A percentile compares a stretch with the other conserved stretches of the same genome.
These are phyloP conservation scores for Nyctereutes procyonoides DNA, from an alignment of 2,113 vertebrate species.

Conservation along the genomic window DNA sequence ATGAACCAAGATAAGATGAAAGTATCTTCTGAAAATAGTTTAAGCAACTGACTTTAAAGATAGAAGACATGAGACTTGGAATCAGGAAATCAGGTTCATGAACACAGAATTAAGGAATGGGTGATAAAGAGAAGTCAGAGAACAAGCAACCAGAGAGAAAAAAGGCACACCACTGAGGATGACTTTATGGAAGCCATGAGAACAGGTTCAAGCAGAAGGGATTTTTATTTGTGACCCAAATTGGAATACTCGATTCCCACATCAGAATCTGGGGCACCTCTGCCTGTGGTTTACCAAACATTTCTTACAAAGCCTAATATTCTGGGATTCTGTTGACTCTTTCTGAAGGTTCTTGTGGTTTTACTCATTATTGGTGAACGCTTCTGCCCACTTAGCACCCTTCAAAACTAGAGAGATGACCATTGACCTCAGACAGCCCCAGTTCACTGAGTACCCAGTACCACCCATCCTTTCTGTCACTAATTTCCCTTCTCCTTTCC, in stretches of 20 bases:
- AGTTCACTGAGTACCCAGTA: background rate
- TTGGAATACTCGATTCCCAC: background rate
- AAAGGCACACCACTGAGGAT: background rate
- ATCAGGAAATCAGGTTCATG: background rate
- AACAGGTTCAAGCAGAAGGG: background rate
- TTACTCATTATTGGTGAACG: background rate
- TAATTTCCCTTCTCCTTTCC: background rate
- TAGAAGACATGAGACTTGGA: background rate
- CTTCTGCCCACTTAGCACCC: background rate
- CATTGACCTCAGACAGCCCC: background rate
- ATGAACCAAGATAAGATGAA: background rate
- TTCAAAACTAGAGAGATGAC: background rate
- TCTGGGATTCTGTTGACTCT: background rate
- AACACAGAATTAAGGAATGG: background rate
- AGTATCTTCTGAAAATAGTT: background rate
- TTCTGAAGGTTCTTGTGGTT: background rate
- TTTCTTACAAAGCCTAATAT: background rate
- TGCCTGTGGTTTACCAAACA: background rate
- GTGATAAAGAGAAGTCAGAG: background rate
- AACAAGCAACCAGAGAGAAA: background rate
- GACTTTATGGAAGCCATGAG: background rate
- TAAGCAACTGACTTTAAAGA: background rate
- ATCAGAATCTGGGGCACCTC: background rate
- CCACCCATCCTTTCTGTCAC: background rate
- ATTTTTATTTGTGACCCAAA: conserved; percentile 28